Conservation (phyloP, 2,113 vertebrate species). For the Clupea harengus region DNA sequence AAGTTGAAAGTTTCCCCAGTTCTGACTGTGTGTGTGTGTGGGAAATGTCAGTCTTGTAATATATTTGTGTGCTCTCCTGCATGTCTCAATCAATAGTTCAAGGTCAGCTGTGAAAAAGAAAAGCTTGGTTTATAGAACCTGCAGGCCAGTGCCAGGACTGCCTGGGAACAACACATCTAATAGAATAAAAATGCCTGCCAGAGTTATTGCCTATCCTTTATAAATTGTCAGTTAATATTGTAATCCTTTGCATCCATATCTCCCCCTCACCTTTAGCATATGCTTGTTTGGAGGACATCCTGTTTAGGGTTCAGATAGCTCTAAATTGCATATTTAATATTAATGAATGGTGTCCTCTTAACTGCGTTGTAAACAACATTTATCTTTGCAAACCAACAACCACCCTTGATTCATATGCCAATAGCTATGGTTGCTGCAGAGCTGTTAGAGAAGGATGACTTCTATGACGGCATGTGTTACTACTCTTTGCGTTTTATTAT, state of each 20-base stretch:
- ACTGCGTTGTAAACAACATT: background rate
- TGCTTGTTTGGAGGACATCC: background rate
- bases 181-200: background rate
- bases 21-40: background rate
- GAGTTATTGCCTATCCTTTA: background rate
- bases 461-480: background rate
- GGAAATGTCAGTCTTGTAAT: background rate
- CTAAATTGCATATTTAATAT: background rate
- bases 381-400: background rate
- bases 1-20: background rate
- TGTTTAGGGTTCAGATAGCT: background rate
- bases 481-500: background rate
- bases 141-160: background rate
- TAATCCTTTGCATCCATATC: background rate
- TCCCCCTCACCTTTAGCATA: background rate
- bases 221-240: background rate
- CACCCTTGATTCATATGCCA: background rate
- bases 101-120: background rate
- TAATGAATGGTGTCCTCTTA: background rate
- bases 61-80: background rate
- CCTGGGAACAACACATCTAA: background rate
- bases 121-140: background rate
- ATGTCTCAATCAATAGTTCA: background rate
- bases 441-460: background rate
- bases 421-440: background rate